Evolutionary conservation across 2,113 vertebrate genomes (phyloP), one percentile per base, ranked within the genome.

Genomic region (Indicator maculatus): DNA sequence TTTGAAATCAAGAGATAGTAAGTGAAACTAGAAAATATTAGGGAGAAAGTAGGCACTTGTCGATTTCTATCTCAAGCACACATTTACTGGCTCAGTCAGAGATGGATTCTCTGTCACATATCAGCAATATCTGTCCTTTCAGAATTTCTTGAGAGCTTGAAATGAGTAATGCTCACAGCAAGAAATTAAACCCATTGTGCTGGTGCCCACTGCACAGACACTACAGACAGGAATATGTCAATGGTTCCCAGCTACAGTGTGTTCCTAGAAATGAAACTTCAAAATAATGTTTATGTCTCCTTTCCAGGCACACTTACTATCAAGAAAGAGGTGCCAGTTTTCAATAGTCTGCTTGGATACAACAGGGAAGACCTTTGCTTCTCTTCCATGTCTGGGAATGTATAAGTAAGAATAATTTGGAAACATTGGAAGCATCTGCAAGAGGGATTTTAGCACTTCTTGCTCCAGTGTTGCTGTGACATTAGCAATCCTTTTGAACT

Each of bases 221-320:
- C 14, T 36, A 13, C 26, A 53, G 52, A 83, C 50, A 52, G 50
- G 23, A 52, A 50, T 20, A 50, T 19, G 12, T 6, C 65, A 36
- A 1, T 12, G 38, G 2, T 15, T 70, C 65, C 33, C 52, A 55
- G 0, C 19, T 65, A 28, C 61, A 28, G 3, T 3, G 16, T 4
- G 26, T 12, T 92, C 55, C 59, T 71, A 26, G 67, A 26, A 41
- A 41, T 15, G 16, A 69, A 87, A 59, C 17, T 15, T 64, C 69
- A 36, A 59, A 56, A 24, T 58, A 38, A 41, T 23, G 26, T 3
- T 28, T 55, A 7, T 5, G 45, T n/a, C 8, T 41, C 38, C 18
- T 69, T 92, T n/a, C 45, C 58, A 63, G 31, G 52, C 30, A 84
- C 6, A 18, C 31, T 64, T 28, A 23, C 47, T 66, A 66, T 28